These are phyloP conservation scores for Salticus scenicus DNA, from an alignment of 2,888 invertebrate genomes.

Conservation along the genomic window DNA sequence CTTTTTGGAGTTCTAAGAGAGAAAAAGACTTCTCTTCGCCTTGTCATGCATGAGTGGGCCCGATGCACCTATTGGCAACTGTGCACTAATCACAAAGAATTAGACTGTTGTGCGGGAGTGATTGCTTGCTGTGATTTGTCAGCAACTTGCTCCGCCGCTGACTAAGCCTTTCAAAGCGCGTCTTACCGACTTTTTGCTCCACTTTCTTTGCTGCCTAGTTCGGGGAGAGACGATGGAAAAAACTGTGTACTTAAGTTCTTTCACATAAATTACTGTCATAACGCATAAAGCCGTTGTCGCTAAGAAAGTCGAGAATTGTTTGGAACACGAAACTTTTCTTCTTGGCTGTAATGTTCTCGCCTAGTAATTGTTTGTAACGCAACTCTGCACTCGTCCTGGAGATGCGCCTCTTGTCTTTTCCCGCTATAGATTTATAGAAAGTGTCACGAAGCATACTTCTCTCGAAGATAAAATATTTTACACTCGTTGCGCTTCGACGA, in stretches of 20 bases:
- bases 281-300: conserved; percentile 71
- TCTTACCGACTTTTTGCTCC: conserved; percentile 66
- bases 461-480: conserved; percentile 53
- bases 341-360: conserved; percentile 61
- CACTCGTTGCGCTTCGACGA: conserved; percentile 65
- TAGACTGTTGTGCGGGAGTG: conserved; percentile 71
- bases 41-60: conserved; percentile 58
- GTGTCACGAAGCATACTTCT: conserved; percentile 50
- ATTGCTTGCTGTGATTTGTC: conserved; percentile 70
- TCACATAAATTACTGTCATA: conserved; percentile 71
- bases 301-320: conserved; percentile 68
- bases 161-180: conserved; percentile 71
- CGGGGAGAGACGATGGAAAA: conserved; percentile 21
- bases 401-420: conserved; percentile 51
- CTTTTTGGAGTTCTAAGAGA: conserved; percentile 22
- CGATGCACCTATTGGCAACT: conserved; percentile 61
- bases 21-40: conserved; percentile 56
- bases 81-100: conserved; percentile 71
- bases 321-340: conserved; percentile 54
- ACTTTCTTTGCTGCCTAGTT: conserved; percentile 33
- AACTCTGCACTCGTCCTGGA: conserved; percentile 67
- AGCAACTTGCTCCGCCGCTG: conserved; percentile 68
- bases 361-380: conserved; percentile 70
- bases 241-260: conserved; percentile 70
- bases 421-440: conserved; percentile 56